A percentile compares a stretch with the other conserved stretches of the same genome.
Conservation (phyloP, 2,888 invertebrate genomes). For the Ashinkailepas kermadecensis region DNA sequence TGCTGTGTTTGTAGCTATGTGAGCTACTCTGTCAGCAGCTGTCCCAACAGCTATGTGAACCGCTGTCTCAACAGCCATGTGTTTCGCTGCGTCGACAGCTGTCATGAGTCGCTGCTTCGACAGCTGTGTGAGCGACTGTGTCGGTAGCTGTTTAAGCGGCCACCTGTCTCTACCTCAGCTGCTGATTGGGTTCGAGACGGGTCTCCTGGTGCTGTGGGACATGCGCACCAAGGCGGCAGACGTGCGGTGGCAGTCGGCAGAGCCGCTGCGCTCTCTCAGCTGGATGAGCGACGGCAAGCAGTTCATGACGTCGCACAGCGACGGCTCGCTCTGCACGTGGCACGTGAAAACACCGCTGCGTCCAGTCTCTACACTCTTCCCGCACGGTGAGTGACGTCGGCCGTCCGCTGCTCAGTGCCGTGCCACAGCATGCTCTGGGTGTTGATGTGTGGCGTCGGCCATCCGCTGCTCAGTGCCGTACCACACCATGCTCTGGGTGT, state of each 20-base stretch:
- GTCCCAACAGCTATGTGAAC: no score
- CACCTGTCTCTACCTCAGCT: slow-evolving; percentile 53
- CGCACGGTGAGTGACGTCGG: slow-evolving; percentile 26
- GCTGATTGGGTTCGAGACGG: slow-evolving; percentile 91
- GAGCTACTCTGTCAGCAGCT: no score
- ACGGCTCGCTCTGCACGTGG: slow-evolving; percentile 95
- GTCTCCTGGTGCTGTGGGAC: slow-evolving; percentile 94
- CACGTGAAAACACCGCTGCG: slow-evolving; percentile 52
- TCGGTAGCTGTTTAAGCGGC: neutral
- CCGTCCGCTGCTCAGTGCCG: no score
- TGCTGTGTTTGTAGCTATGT: no score
- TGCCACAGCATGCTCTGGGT: no score
- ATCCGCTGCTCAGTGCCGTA: no score
- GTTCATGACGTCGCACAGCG: slow-evolving; percentile 84
- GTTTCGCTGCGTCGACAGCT: neutral
- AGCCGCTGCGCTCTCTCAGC: slow-evolving; percentile 73
- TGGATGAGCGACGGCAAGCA: slow-evolving; percentile 99
- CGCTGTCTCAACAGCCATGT: neutral
- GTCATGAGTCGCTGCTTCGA: neutral
- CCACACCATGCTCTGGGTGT: no score
- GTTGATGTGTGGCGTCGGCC: no score
- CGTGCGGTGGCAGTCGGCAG: slow-evolving; percentile 66
- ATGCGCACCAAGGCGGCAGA: slow-evolving; percentile 78
- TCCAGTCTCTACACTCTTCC: slow-evolving; percentile 73
- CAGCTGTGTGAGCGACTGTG: neutral